A percentile compares a stretch with the other conserved stretches of the same genome.
Evolutionary conservation across 2,113 vertebrate genomes (phyloP).

Genomic region (Pipa parva): DNA sequence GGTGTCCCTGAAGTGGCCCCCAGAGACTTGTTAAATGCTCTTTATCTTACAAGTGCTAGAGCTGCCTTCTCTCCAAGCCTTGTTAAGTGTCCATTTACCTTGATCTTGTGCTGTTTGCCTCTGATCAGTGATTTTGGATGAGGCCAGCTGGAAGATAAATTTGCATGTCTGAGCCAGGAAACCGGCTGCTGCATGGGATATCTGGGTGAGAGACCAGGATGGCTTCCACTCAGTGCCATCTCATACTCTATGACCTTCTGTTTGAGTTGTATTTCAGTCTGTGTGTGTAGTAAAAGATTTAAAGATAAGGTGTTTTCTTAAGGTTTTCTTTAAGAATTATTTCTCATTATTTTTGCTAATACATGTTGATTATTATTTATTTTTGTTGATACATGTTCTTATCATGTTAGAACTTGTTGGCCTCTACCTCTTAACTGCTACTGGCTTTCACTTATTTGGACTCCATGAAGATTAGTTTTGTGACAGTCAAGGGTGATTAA

Average conservation of each 20-base stretch:
- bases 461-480: no score
- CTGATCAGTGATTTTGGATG: slow-evolving; percentile 72
- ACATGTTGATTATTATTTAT: no score
- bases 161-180: slow-evolving; percentile 72
- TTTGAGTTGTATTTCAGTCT: no score
- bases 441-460: no score
- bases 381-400: no score
- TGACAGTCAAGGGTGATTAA: no score
- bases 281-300: no score
- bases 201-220: slow-evolving; percentile 1
- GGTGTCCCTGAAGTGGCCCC: slow-evolving; percentile 80
- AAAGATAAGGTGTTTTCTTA: no score
- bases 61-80: slow-evolving; percentile 92
- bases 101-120: slow-evolving; percentile 68
- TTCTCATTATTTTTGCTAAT: no score
- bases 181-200: slow-evolving; percentile 28
- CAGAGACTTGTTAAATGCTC: slow-evolving; percentile 92
- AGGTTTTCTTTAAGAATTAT: no score
- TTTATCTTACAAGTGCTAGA: slow-evolving; percentile 85
- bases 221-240: background rate
- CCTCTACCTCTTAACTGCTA: no score
- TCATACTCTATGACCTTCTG: background rate
- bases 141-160: slow-evolving; percentile 55
- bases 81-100: slow-evolving; percentile 61
- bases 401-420: no score